Evolutionary conservation across 2,113 vertebrate species (phyloP), one percentile per base, ranked within the genome.

Genomic region (Percopsis transmontana): DNA sequence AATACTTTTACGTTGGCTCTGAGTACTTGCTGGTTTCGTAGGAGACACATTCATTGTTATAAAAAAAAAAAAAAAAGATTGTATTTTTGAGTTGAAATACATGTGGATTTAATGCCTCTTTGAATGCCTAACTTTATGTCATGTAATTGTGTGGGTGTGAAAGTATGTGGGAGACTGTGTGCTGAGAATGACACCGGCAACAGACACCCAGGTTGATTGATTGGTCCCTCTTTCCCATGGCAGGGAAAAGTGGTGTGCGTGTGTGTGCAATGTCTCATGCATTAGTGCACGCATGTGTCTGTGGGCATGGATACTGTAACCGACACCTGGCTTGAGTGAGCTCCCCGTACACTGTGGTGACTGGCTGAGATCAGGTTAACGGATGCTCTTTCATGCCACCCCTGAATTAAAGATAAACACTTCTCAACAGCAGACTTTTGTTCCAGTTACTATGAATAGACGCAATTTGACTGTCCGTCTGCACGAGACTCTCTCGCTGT

Each of bases 371-470:
- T 83, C 71, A 72, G 72, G 70, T 76, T 79, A 58, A 73, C 52
- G 63, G 89, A 84, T 74, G 78, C 75, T 74, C 78, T 89, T 88
- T 88, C 84, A 76, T 57, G 67, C 65, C 64, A 47, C 15, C 54
- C 52, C 76, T 89, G 77, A 90, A 89, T 89, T 82, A 89, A 86
- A 88, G 87, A 90, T 87, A 87, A 83, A 87, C 77, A 64, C 68
- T 61, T 59, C 53, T 76, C 57, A 13, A 19, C 54, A 40, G 45
- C 63, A 24, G 55, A 54, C 70, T 61, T 84, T 87, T 89, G 85
- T 88, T 70, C 76, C 56, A 72, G 68, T 74, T 76, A 66, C 82
- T 68, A 80, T 84, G 58, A 88, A 84, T 77, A 79, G 83, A 15
- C 42, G 21, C 47, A 7, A 76, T 86, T 84, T 81, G 66, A 85